phyloP scores from a whole-genome alignment of 2,888 invertebrate genomes.

The Busseola fusca region DNA sequence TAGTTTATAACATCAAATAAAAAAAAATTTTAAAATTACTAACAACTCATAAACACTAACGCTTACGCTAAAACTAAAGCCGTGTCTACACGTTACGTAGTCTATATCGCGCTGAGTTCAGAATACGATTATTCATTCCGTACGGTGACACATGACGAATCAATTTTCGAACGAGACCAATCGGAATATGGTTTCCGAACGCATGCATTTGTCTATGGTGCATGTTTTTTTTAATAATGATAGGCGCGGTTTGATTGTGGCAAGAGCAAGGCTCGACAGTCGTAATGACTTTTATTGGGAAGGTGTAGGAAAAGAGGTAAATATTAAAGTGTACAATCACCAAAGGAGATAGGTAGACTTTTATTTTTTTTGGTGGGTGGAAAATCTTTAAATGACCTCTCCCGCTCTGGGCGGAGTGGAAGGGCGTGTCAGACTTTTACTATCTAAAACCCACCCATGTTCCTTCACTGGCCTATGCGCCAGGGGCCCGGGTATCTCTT shows the following conservation, averaged over 20 bases:
- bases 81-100: conserved; percentile 65
- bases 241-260: conserved; percentile 59
- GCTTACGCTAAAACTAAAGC: conserved; percentile 7
- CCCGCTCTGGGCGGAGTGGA: no score
- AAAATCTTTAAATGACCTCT: no score
- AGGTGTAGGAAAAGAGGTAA: background rate
- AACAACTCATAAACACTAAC: background rate
- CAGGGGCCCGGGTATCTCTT: no score
- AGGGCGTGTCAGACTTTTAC: no score
- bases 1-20: no score
- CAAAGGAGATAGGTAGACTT: no score
- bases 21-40: no score
- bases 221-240: conserved; percentile 54
- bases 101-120: conserved; percentile 64
- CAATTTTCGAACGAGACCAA: conserved; percentile 81
- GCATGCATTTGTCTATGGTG: conserved; percentile 64
- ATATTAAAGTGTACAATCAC: no score
- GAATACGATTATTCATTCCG: conserved; percentile 85
- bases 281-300: conserved; percentile 50
- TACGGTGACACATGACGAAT: conserved; percentile 88
- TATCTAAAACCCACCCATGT: no score
- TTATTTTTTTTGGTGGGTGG: no score
- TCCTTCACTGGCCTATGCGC: no score
- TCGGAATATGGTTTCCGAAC: conserved; percentile 65
- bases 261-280: conserved; percentile 28